Percentiles rank a stretch among this genome's conserved stretches.
Evolutionary conservation across 2,113 vertebrate genomes (phyloP).

Genomic region (Malurus cyaneus): DNA sequence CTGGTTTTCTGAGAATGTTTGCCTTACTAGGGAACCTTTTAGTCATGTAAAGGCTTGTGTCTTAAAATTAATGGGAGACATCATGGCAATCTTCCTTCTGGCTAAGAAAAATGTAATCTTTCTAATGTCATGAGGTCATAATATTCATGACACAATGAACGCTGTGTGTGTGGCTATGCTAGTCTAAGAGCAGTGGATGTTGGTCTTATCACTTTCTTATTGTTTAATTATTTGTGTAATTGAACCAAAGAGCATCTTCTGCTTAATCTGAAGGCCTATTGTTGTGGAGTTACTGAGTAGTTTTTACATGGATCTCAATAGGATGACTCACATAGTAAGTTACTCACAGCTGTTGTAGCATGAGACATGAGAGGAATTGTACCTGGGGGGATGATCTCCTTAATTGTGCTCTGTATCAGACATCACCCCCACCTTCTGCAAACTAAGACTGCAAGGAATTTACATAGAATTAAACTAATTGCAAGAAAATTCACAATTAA

Average conservation of each 20-base stretch:
- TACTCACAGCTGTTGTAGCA: not conserved
- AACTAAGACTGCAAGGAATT: conserved; percentile 63
- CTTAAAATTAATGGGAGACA: not conserved
- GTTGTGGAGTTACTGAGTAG: not conserved
- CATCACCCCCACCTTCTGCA: conserved; percentile 37
- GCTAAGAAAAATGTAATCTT: not conserved
- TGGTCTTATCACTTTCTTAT: not conserved
- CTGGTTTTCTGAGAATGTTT: not conserved
- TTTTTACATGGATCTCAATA: not conserved
- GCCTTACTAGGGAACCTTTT: not conserved
- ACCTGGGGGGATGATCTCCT: not conserved
- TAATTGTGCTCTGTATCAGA: conserved; percentile 1
- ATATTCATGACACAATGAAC: not conserved
- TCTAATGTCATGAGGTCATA: not conserved
- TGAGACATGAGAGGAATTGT: not conserved
- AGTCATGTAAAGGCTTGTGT: not conserved
- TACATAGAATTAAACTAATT: conserved; percentile 72
- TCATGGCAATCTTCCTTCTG: not conserved
- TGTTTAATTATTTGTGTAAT: conserved; percentile 34
- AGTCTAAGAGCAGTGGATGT: not conserved
- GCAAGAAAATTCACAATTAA: conserved; percentile 71
- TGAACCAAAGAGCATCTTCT: not conserved
- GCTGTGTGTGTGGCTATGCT: not conserved
- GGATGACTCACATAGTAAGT: not conserved
- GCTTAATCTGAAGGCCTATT: not conserved